phyloP scores from a whole-genome alignment of 2,113 vertebrate species.

The Cisticola juncidis region DNA sequence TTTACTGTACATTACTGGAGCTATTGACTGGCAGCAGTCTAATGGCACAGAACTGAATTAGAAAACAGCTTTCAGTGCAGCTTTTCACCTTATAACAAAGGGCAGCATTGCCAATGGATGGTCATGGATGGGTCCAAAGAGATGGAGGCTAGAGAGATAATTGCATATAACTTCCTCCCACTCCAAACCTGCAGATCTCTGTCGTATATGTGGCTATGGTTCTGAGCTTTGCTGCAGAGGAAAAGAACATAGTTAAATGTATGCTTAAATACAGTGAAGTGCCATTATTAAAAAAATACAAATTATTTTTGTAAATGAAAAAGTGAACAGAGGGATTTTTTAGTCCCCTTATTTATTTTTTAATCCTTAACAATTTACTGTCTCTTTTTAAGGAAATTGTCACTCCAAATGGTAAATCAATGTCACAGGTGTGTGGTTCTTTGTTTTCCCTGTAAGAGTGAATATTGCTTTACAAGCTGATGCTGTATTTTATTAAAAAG shows the following conservation, averaged over 20 bases:
- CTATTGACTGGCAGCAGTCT: not conserved
- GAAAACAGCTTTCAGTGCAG: not conserved
- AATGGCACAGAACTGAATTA: not conserved
- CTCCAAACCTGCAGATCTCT: not conserved
- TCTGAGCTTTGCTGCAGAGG: not conserved
- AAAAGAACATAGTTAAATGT: not conserved
- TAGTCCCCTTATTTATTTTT: not conserved
- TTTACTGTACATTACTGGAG: not conserved
- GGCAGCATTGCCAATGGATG: not conserved
- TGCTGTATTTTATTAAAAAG: conserved; percentile 35
- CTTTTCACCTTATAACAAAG: not conserved
- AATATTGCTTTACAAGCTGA: not conserved
- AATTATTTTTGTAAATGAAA: not conserved
- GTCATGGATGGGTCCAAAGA: not conserved
- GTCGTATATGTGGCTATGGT: not conserved
- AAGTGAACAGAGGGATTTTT: not conserved
- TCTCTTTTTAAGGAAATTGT: not conserved
- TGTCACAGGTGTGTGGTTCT: not conserved
- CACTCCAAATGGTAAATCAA: conserved; percentile 9
- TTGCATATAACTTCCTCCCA: not conserved
- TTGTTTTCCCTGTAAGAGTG: not conserved
- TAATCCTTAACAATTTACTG: not conserved
- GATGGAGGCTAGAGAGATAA: not conserved
- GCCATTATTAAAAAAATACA: not conserved
- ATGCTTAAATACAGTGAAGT: not conserved